Evolutionary conservation across 1,140 invertebrate species (phyloP).

Genomic region (Drepana arcuata): DNA sequence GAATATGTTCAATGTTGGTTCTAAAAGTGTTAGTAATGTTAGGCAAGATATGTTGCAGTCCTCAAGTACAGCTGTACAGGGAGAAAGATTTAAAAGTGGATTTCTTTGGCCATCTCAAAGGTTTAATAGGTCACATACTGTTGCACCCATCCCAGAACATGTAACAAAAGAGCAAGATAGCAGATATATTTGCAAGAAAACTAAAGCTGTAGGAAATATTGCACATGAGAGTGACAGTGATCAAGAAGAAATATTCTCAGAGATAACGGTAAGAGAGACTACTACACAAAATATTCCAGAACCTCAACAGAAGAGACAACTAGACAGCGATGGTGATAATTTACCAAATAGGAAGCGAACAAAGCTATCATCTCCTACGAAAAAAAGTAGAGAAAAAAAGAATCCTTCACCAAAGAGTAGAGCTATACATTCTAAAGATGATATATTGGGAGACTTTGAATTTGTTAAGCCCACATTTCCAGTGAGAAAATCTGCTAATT

Average conservation of each 20-base stretch:
- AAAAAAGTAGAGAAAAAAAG: slow-evolving; percentile 6
- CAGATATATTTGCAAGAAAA: too few species aligned
- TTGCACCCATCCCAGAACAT: slow-evolving; percentile 13
- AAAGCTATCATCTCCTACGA: slow-evolving; percentile 13
- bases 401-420: slow-evolving; percentile 6
- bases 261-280: slow-evolving; percentile 16
- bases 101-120: slow-evolving; percentile 45
- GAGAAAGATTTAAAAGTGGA: slow-evolving; percentile 39
- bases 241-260: slow-evolving; percentile 32
- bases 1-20: slow-evolving; percentile 18
- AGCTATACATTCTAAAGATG: too few species aligned
- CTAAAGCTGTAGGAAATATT: slow-evolving; percentile 3
- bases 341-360: slow-evolving; percentile 17
- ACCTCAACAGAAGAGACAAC: slow-evolving; percentile 20
- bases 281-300: slow-evolving; percentile 1
- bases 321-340: slow-evolving; percentile 20
- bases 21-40: slow-evolving; percentile 2
- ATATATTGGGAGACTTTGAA: too few species aligned
- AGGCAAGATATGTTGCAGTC: slow-evolving; percentile 2
- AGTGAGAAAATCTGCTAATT: slow-evolving; percentile 18
- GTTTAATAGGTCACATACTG: slow-evolving; percentile 31
- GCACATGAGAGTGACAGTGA: slow-evolving; percentile 21
- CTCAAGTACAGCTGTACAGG: slow-evolving; percentile 13
- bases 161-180: slow-evolving; percentile 5
- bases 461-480: slow-evolving; percentile 46